These are phyloP conservation scores for Saguinus imperator DNA, from an alignment of 2,113 vertebrate species.

Conservation along the genomic window DNA sequence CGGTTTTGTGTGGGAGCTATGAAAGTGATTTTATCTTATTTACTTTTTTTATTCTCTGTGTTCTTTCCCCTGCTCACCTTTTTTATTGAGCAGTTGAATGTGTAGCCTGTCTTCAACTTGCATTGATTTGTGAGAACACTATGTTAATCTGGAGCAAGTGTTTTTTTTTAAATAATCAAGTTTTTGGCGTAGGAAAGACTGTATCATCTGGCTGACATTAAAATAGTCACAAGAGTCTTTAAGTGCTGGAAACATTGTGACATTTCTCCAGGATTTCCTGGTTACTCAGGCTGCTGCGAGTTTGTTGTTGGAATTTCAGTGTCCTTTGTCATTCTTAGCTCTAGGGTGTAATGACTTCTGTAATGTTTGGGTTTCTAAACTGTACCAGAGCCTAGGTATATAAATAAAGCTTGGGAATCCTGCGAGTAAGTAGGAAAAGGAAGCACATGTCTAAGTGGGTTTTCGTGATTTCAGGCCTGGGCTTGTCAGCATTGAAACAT, in stretches of 20 bases:
- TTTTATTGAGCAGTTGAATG: background rate
- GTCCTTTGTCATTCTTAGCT: slow-evolving; percentile 12
- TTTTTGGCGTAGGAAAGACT: slow-evolving; percentile 50
- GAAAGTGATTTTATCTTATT: slow-evolving; percentile 18
- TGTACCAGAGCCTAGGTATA: background rate
- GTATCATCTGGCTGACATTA: slow-evolving; percentile 46
- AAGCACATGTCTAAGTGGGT: background rate
- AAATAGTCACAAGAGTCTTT: slow-evolving; percentile 38
- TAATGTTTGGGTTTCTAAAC: slow-evolving; percentile 23
- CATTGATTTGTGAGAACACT: background rate
- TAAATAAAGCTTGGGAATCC: background rate
- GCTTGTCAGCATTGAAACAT: background rate
- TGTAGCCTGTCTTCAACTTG: background rate
- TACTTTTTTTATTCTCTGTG: background rate
- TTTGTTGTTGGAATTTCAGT: slow-evolving; percentile 40
- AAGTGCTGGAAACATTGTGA: slow-evolving; percentile 50
- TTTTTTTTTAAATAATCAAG: background rate
- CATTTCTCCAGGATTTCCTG: slow-evolving; percentile 17
- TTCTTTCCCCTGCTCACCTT: background rate
- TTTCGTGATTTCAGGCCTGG: background rate
- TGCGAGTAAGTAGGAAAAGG: background rate
- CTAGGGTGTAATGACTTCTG: background rate
- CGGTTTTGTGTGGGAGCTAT: background rate
- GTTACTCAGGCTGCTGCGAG: background rate
- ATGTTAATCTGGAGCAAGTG: background rate